Evolutionary conservation across 2,797 vertebrate genomes (phyloP).

Genomic region (Argentina silus): DNA sequence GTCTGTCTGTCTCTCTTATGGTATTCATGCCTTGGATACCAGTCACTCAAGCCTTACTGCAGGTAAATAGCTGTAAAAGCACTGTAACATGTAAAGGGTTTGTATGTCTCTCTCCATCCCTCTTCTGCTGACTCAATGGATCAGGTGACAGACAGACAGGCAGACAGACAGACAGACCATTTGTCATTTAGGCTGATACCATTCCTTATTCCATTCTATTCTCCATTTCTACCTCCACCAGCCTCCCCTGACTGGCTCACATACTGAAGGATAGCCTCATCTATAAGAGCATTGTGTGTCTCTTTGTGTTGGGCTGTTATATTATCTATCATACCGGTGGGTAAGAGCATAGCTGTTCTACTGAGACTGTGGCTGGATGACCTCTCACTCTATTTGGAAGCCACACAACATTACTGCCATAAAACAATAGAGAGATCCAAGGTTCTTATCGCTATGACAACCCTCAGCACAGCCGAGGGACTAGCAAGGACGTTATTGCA

Average conservation of each 20-base stretch:
- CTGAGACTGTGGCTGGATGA: not conserved
- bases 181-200: too few species aligned
- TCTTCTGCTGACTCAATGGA: not conserved
- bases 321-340: not conserved
- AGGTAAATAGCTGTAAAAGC: not conserved
- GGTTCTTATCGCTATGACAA: conserved; percentile 44
- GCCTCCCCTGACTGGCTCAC: too few species aligned
- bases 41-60: not conserved
- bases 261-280: too few species aligned
- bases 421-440: conserved; percentile 26
- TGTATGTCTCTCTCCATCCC: not conserved
- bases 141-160: too few species aligned
- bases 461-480: conserved; percentile 18
- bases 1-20: not conserved
- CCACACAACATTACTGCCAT: conserved; percentile 12
- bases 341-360: not conserved
- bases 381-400: not conserved
- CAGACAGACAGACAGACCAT: too few species aligned
- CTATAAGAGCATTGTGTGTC: not conserved
- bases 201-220: too few species aligned
- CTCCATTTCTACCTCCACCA: too few species aligned
- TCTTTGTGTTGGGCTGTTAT: not conserved
- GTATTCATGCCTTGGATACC: not conserved
- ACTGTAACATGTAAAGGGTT: not conserved
- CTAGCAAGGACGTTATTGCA: conserved; percentile 25